Evolutionary conservation across 1,140 invertebrate species (phyloP).

Genomic region (Aporrectodea caliginosa): DNA sequence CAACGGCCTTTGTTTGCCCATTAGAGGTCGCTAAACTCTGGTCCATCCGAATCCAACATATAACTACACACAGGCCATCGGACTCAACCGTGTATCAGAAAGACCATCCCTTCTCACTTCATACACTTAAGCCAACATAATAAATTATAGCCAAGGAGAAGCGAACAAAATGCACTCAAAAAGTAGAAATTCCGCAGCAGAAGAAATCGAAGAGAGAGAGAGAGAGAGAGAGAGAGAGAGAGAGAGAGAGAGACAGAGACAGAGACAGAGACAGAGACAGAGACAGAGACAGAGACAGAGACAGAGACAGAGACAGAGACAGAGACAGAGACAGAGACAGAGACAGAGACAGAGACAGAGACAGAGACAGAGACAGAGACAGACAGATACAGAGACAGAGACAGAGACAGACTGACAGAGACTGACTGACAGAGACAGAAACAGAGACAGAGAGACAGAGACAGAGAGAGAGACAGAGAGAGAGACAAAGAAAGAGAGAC

Average conservation of each 20-base stretch:
- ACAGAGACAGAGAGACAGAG: background rate
- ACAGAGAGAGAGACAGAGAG: slow-evolving; percentile 11
- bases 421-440: background rate
- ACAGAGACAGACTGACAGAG: slow-evolving; percentile 9
- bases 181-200: no score
- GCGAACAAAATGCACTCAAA: no score
- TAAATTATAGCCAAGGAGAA: no score
- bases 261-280: background rate
- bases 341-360: background rate
- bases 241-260: background rate
- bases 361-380: slow-evolving; percentile 9
- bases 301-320: background rate
- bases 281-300: background rate
- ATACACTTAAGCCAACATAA: no score
- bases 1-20: no score
- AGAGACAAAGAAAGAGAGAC: slow-evolving; percentile 18
- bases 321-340: background rate
- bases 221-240: background rate
- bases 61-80: no score
- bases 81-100: no score
- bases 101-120: no score
- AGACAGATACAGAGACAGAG: slow-evolving; percentile 13
- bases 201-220: background rate
- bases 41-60: no score
- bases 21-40: no score